Conservation (phyloP, 1,140 invertebrate genomes). For the Sycobia sp. region DNA sequence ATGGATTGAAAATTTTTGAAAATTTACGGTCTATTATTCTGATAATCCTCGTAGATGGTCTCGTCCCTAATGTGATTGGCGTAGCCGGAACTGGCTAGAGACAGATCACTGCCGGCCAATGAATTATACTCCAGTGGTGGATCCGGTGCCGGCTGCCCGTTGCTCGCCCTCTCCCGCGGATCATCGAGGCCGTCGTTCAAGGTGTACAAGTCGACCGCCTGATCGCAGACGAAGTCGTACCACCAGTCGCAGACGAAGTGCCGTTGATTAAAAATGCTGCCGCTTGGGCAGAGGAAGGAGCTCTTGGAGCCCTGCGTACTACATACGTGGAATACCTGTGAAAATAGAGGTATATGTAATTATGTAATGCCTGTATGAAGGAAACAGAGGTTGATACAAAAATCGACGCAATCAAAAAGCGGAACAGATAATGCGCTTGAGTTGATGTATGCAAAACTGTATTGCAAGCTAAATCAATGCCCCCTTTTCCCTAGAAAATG, state of each 20-base stretch:
- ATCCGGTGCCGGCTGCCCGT: not conserved
- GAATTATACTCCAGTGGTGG: constrained; percentile 29
- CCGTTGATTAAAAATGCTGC: constrained; percentile 66
- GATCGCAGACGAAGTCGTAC: constrained; percentile 63
- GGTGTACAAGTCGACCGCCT: constrained; percentile 56
- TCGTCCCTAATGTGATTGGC: constrained; percentile 14
- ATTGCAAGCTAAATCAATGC: too few species aligned
- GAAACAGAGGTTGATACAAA: too few species aligned
- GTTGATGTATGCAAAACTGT: too few species aligned
- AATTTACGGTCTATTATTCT: too few species aligned
- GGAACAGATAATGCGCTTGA: too few species aligned
- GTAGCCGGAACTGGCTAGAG: constrained; percentile 39
- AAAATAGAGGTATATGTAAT: too few species aligned
- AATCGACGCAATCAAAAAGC: too few species aligned
- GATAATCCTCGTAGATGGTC: constrained; percentile 22
- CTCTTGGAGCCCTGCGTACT: constrained; percentile 61
- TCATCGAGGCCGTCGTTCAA: constrained; percentile 51
- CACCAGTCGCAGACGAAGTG: constrained; percentile 68
- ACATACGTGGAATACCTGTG: constrained; percentile 66
- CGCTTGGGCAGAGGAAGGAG: constrained; percentile 65
- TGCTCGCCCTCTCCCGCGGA: constrained; percentile 6
- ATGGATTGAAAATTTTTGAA: too few species aligned
- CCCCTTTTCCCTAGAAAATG: too few species aligned
- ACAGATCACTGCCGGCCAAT: constrained; percentile 34
- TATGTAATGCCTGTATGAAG: too few species aligned